These are phyloP conservation scores for Labia minor DNA, from an alignment of 2,888 invertebrate genomes.

Conservation along the genomic window DNA sequence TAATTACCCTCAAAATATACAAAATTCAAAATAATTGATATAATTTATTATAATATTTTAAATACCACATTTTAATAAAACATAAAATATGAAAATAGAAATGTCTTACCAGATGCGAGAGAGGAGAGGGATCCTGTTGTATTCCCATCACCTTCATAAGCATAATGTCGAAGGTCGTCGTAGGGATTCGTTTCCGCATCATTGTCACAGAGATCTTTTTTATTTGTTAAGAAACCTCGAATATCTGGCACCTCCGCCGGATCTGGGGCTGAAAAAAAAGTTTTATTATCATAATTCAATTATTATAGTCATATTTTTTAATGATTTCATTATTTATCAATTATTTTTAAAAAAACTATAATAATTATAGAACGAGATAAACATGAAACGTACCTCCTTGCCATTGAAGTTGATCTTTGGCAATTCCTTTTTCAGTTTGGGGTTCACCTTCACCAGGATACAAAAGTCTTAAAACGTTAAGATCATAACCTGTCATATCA, in stretches of 20 bases:
- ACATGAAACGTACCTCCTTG: slow-evolving; percentile 13
- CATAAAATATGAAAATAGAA: too few species aligned
- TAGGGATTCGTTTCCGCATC: slow-evolving; percentile 86
- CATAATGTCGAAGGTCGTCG: slow-evolving; percentile 95
- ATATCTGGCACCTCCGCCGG: slow-evolving; percentile 60
- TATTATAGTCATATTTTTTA: not conserved
- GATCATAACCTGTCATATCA: slow-evolving; percentile 80
- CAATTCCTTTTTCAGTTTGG: slow-evolving; percentile 32
- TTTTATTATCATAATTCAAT: not conserved
- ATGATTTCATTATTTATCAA: too few species aligned
- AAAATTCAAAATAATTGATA: slow-evolving; percentile 15
- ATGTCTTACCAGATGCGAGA: slow-evolving; percentile 71
- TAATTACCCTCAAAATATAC: too few species aligned
- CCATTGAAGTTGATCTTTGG: slow-evolving; percentile 31
- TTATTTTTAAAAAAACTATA: too few species aligned
- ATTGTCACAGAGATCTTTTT: slow-evolving; percentile 79
- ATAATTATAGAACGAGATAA: slow-evolving; percentile 5
- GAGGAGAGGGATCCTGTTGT: slow-evolving; percentile 86
- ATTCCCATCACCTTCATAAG: slow-evolving; percentile 94
- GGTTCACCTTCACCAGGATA: slow-evolving; percentile 41
- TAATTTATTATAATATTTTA: slow-evolving; percentile 17
- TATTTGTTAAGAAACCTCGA: slow-evolving; percentile 79
- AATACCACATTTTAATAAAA: too few species aligned
- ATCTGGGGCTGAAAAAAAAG: slow-evolving; percentile 38
- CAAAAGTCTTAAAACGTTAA: slow-evolving; percentile 63